Conservation (phyloP, 2,113 vertebrate genomes). For the Mastomys coucha region DNA sequence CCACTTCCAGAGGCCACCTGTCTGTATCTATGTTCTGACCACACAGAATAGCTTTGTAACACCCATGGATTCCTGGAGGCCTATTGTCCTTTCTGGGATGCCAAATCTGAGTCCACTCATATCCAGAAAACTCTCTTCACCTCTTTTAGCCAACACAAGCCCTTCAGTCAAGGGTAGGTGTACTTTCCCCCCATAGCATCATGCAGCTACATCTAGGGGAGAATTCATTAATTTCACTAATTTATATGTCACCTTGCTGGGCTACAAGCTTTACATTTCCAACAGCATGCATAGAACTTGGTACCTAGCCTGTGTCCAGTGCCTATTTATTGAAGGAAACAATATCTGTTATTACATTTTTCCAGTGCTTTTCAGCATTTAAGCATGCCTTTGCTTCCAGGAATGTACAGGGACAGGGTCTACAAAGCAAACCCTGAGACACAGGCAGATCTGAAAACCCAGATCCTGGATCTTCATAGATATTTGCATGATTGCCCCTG, state of each 20-base stretch:
- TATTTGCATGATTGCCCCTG: neutral
- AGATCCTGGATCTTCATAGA: neutral
- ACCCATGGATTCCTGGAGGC: neutral
- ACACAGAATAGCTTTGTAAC: neutral
- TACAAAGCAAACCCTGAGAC: neutral
- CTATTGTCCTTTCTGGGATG: neutral
- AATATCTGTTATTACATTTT: conserved; percentile 44
- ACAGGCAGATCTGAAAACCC: neutral
- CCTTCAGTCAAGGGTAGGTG: neutral
- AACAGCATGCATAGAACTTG: neutral
- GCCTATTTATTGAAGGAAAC: conserved; percentile 19
- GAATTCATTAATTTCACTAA: neutral
- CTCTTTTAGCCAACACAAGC: neutral
- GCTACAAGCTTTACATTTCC: conserved; percentile 36
- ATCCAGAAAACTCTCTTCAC: neutral
- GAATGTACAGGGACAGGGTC: neutral
- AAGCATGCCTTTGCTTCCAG: neutral
- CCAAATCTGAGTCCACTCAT: neutral
- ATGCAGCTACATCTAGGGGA: neutral
- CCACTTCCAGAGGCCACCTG: neutral
- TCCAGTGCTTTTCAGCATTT: neutral
- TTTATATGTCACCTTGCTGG: neutral
- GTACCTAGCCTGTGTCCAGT: neutral
- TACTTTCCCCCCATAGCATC: neutral
- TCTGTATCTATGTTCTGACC: neutral